Conservation (phyloP, 2,113 vertebrate genomes). For the Anser cygnoides region DNA sequence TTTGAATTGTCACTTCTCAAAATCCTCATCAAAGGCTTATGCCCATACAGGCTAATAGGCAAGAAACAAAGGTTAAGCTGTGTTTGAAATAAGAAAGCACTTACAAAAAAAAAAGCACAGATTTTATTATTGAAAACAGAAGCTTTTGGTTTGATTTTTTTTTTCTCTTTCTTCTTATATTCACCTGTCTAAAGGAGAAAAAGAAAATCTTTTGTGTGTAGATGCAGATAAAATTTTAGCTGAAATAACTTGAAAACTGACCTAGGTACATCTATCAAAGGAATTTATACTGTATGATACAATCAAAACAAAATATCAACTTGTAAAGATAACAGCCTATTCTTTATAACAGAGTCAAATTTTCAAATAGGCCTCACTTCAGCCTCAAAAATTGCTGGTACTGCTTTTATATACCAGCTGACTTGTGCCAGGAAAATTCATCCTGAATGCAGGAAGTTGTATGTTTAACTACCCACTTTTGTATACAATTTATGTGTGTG, state of each 20-base stretch:
- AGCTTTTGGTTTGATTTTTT: not conserved
- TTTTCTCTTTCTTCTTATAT: not conserved
- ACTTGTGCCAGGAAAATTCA: not conserved
- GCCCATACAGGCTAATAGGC: not conserved
- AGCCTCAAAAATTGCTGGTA: not conserved
- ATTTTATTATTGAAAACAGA: not conserved
- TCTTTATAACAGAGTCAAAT: not conserved
- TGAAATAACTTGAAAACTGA: not conserved
- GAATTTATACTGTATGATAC: not conserved
- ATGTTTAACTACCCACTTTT: not conserved
- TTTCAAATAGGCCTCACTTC: not conserved
- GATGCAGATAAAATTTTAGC: not conserved
- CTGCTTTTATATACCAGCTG: not conserved
- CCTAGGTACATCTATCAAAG: not conserved
- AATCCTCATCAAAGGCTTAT: not conserved
- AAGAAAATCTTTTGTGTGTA: not conserved
- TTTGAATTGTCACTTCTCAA: not conserved
- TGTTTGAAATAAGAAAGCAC: not conserved
- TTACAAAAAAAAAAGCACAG: not conserved
- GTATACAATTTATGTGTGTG: not conserved
- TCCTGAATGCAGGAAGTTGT: not conserved
- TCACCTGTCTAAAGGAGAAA: not conserved
- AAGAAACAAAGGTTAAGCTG: not conserved
- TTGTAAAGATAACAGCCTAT: not conserved
- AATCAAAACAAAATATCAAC: not conserved